Evolutionary conservation across 2,113 vertebrate species (phyloP).

Genomic region (Vulpes ferrilata): DNA sequence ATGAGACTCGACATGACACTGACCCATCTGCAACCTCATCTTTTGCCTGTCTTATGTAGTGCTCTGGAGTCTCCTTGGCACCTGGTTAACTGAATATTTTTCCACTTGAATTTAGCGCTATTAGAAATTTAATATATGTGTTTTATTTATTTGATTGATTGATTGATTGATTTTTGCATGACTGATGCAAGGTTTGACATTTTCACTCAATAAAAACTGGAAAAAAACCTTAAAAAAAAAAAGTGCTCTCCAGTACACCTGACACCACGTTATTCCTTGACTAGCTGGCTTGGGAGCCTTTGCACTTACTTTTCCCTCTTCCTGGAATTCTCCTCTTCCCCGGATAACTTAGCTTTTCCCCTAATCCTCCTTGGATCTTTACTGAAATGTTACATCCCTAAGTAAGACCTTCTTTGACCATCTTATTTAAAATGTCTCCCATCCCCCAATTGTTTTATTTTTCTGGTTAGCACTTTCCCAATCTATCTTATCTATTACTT

Average conservation of each 20-base stretch:
- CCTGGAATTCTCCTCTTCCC: background rate
- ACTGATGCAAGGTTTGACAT: slow-evolving; percentile 98
- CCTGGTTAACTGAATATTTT: slow-evolving; percentile 96
- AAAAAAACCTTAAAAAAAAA: slow-evolving; percentile 80
- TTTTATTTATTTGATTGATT: slow-evolving; percentile 97
- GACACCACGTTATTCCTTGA: background rate
- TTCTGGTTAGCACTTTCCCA: background rate
- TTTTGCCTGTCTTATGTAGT: slow-evolving; percentile 2
- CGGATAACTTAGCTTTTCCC: background rate
- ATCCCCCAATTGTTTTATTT: background rate
- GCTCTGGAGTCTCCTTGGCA: slow-evolving; percentile 89
- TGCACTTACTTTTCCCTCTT: background rate
- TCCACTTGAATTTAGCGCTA: slow-evolving; percentile 97
- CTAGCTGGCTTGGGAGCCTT: background rate
- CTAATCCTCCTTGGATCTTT: background rate
- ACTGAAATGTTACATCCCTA: background rate
- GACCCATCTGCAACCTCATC: background rate
- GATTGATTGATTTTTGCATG: slow-evolving; percentile 89
- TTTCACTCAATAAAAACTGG: slow-evolving; percentile 98
- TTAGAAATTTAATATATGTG: slow-evolving; percentile 98
- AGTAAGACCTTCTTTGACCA: background rate
- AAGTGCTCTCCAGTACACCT: too few species aligned
- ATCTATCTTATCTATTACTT: background rate
- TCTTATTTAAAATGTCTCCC: background rate
- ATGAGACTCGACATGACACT: background rate